Percentiles rank a stretch among this genome's conserved stretches.
phyloP scores from a whole-genome alignment of 2,888 invertebrate genomes.

The Eustalomyia histrio region DNA sequence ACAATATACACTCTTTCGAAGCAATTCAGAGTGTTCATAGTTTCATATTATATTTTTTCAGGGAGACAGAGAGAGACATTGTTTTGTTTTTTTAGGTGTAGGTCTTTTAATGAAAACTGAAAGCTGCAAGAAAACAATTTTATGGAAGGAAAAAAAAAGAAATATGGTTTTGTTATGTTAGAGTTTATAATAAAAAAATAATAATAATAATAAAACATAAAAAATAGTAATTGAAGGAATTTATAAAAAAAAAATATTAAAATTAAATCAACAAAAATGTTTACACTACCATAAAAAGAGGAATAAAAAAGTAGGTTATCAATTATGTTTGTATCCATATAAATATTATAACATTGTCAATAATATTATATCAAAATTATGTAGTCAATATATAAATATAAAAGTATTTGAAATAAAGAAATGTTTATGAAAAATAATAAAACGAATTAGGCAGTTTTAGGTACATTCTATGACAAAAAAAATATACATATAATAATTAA shows the following conservation, averaged over 20 bases:
- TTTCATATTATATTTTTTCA: constrained; percentile 25
- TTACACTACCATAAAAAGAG: constrained; percentile 36
- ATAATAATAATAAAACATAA: constrained; percentile 27
- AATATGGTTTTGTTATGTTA: constrained; percentile 64
- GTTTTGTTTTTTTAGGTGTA: constrained; percentile 44
- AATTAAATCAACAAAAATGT: constrained; percentile 23
- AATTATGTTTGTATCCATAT: constrained; percentile 25
- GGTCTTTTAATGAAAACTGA: constrained; percentile 61
- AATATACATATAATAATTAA: constrained; percentile 37
- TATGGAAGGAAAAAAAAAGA: constrained; percentile 63
- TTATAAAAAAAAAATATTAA: constrained; percentile 11
- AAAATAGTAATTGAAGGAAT: constrained; percentile 18
- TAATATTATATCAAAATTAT: constrained; percentile 19
- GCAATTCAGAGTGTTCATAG: constrained; percentile 41
- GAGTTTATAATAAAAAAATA: constrained; percentile 58
- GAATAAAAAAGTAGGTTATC: constrained; percentile 37
- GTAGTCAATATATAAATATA: constrained; percentile 19
- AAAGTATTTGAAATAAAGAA: constrained; percentile 42
- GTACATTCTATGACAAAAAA: constrained; percentile 41
- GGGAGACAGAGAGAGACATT: constrained; percentile 59
- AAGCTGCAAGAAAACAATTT: constrained; percentile 63
- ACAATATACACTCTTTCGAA: constrained; percentile 48
- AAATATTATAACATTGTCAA: constrained; percentile 8
- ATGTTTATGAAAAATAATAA: constrained; percentile 21
- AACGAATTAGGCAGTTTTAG: constrained; percentile 30